Percentiles rank a stretch among this genome's conserved stretches.
phyloP scores from a whole-genome alignment of 2,797 vertebrate species.

The Leptodactylus fallax region DNA sequence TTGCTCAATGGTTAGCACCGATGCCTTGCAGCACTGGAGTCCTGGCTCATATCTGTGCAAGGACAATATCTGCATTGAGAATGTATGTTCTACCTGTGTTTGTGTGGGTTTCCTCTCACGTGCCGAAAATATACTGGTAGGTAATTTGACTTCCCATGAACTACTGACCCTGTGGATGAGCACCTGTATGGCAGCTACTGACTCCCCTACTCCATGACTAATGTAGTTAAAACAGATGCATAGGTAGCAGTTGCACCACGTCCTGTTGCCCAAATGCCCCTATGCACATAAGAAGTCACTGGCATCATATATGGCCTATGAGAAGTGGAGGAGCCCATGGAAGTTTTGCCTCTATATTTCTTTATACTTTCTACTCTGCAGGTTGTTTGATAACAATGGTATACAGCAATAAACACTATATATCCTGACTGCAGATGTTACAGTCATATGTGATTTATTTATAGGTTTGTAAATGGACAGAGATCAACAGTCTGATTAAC shows the following conservation, averaged over 20 bases:
- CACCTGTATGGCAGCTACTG: background rate
- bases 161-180: too few relatives aligned
- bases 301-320: background rate
- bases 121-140: too few relatives aligned
- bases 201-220: background rate
- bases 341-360: background rate
- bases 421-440: constrained; percentile 74
- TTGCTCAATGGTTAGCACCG: too few relatives aligned
- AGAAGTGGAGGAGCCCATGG: too few relatives aligned
- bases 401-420: background rate
- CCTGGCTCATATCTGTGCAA: too few relatives aligned
- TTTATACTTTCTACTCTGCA: background rate
- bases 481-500: constrained; percentile 85
- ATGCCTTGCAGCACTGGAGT: too few relatives aligned
- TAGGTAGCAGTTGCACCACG: background rate
- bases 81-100: too few relatives aligned
- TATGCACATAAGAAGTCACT: background rate
- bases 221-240: background rate
- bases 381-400: background rate
- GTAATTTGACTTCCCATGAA: too few relatives aligned
- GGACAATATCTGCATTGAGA: too few relatives aligned
- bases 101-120: too few relatives aligned
- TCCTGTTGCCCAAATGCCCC: background rate
- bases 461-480: constrained; percentile 77
- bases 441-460: constrained; percentile 69